phyloP scores from a whole-genome alignment of 2,888 invertebrate species.

The Cremastobaeus sp. region DNA sequence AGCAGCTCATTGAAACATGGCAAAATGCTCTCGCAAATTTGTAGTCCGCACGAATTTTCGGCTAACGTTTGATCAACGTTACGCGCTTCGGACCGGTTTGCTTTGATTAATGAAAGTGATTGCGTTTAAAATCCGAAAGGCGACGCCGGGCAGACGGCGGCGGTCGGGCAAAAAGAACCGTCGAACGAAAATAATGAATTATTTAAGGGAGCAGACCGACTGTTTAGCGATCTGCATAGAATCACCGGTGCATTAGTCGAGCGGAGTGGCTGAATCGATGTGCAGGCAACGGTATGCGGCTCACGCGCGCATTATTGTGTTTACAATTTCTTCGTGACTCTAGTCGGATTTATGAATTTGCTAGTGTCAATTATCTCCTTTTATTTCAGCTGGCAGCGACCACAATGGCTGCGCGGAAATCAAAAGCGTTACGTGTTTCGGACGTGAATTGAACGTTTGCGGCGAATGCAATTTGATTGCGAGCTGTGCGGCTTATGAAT shows the following conservation, averaged over 20 bases:
- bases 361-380: constrained; percentile 43
- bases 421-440: too few species aligned
- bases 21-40: constrained; percentile 52
- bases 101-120: constrained; percentile 41
- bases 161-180: constrained; percentile 12
- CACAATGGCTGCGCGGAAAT: not conserved
- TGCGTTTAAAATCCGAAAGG: not conserved
- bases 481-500: constrained; percentile 17
- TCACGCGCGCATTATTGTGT: constrained; percentile 52
- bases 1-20: constrained; percentile 53
- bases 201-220: constrained; percentile 31
- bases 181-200: constrained; percentile 37
- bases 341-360: constrained; percentile 54
- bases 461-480: constrained; percentile 19
- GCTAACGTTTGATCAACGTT: constrained; percentile 31
- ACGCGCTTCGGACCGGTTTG: not conserved
- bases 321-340: constrained; percentile 57
- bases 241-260: constrained; percentile 43
- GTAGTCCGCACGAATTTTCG: constrained; percentile 42
- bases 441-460: not conserved
- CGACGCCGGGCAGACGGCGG: not conserved
- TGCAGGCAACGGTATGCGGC: constrained; percentile 34
- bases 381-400: constrained; percentile 30
- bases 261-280: constrained; percentile 33
- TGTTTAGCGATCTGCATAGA: constrained; percentile 39